phyloP scores from a whole-genome alignment of 2,113 vertebrate genomes.

The Willisornis vidua region DNA sequence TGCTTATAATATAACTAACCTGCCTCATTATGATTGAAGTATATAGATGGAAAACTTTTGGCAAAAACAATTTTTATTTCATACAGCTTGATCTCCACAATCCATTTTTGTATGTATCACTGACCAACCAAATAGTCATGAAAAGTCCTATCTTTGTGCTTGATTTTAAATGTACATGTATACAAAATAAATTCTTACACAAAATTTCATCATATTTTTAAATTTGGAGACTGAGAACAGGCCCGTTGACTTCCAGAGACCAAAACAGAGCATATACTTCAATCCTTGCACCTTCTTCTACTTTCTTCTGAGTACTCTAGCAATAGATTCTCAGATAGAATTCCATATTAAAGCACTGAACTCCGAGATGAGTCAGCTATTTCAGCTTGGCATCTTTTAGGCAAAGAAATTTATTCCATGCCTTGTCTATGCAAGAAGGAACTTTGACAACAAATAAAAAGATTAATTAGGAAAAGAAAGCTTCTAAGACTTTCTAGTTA shows the following conservation, averaged over 20 bases:
- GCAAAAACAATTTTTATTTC: neutral
- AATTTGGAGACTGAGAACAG: neutral
- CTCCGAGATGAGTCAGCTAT: neutral
- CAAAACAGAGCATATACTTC: neutral
- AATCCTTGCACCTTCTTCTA: neutral
- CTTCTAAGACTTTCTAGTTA: neutral
- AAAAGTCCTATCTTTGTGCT: neutral
- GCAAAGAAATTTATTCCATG: neutral
- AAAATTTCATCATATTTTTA: neutral
- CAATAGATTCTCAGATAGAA: neutral
- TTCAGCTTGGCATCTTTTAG: neutral
- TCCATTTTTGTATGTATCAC: neutral
- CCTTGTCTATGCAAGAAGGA: neutral
- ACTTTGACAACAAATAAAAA: neutral
- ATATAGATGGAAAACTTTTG: neutral
- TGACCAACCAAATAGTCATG: neutral
- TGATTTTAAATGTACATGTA: neutral
- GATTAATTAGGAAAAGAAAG: neutral
- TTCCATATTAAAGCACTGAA: neutral
- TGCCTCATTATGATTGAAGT: neutral
- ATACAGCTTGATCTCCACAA: neutral
- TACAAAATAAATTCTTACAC: neutral
- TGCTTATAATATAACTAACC: conserved; percentile 6
- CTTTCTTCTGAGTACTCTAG: neutral
- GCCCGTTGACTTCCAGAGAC: neutral